phyloP scores from a whole-genome alignment of 2,888 invertebrate genomes.

The Stegana nigrithorax region DNA sequence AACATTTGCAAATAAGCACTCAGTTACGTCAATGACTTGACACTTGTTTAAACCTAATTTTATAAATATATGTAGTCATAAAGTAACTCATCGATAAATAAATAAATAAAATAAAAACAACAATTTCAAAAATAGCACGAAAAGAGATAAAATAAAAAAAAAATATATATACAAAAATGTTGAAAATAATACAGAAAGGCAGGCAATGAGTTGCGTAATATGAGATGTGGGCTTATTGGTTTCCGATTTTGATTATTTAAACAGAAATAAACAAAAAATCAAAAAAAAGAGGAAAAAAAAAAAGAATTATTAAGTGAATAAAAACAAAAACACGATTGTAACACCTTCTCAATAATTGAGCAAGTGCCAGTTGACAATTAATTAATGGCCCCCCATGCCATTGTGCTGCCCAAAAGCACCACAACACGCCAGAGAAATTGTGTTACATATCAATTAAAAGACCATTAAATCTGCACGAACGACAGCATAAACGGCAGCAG shows the following conservation, averaged over 20 bases:
- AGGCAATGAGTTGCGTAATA: slow-evolving; percentile 36
- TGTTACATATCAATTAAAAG: slow-evolving; percentile 59
- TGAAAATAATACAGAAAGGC: no score
- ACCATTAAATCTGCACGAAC: slow-evolving; percentile 40
- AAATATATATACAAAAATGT: background rate
- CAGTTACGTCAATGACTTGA: background rate
- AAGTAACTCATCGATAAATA: no score
- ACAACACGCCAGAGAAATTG: slow-evolving; percentile 31
- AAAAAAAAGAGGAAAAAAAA: no score
- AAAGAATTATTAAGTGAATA: no score
- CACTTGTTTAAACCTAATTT: slow-evolving; percentile 6
- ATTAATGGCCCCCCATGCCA: slow-evolving; percentile 40
- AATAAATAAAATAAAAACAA: no score
- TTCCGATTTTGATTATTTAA: no score
- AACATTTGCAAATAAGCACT: no score
- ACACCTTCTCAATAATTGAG: slow-evolving; percentile 44
- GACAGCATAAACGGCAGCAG: background rate
- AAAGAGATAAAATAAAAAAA: background rate
- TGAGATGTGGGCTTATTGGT: slow-evolving; percentile 15
- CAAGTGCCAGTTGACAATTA: slow-evolving; percentile 51
- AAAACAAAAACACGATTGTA: slow-evolving; percentile 26
- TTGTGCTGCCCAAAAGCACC: slow-evolving; percentile 27
- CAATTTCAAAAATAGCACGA: slow-evolving; percentile 4
- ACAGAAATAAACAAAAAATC: no score
- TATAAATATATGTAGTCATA: no score